Conservation (phyloP, 2,113 vertebrate species). For the Illadopsis cleaveri region DNA sequence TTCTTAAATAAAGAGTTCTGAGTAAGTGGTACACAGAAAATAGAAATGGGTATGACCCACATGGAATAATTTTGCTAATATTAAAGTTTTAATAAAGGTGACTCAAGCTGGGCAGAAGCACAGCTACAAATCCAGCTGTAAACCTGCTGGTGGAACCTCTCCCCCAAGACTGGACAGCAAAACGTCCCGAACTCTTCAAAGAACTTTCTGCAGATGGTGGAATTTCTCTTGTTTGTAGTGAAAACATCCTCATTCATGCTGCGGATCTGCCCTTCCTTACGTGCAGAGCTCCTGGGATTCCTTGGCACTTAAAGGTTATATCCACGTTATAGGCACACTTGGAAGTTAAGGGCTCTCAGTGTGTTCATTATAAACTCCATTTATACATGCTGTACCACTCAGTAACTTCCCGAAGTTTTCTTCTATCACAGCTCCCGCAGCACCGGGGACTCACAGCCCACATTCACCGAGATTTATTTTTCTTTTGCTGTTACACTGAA, state of each 20-base stretch:
- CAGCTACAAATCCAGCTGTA: not conserved
- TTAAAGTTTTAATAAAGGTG: not conserved
- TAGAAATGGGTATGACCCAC: rapidly evolving
- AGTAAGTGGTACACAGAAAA: not conserved
- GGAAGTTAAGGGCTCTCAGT: not conserved
- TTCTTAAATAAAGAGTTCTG: not conserved
- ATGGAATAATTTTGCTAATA: not conserved
- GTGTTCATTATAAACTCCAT: not conserved
- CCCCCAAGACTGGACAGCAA: not conserved
- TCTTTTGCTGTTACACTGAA: not conserved
- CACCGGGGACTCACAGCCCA: not conserved
- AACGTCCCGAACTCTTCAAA: not conserved
- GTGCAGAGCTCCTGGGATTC: not conserved
- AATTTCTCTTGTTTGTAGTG: no score
- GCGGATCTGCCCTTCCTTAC: rapidly evolving
- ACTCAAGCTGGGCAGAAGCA: not conserved
- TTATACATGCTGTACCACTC: not conserved
- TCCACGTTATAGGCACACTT: rapidly evolving
- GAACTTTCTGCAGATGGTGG: not conserved
- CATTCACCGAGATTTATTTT: not conserved
- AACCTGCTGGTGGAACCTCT: not conserved
- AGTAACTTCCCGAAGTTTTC: not conserved
- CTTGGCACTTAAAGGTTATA: not conserved
- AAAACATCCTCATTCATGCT: rapidly evolving
- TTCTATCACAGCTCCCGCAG: not conserved